Evolutionary conservation across 1,140 invertebrate genomes (phyloP).

Genomic region (Neodiprion lecontei): DNA sequence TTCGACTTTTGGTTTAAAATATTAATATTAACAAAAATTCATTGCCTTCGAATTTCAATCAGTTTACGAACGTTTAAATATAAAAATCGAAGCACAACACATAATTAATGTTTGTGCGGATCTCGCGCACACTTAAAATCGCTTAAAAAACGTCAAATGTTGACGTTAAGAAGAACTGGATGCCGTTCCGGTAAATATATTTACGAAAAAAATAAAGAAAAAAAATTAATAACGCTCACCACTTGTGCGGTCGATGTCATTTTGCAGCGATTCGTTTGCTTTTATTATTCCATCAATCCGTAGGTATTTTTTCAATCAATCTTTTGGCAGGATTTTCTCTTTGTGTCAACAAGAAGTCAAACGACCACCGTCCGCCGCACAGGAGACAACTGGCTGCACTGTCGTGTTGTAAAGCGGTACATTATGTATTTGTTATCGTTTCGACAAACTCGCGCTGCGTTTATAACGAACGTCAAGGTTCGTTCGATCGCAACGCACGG

Average conservation of each 20-base stretch:
- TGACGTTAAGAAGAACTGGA: not conserved
- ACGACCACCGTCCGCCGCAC: not conserved
- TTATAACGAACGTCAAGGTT: too few species aligned
- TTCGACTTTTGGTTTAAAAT: too few species aligned
- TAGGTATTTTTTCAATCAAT: not conserved
- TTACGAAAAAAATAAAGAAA: not conserved
- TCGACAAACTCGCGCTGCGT: not conserved
- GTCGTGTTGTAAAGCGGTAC: not conserved
- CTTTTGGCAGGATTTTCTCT: not conserved
- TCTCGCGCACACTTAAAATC: too few species aligned
- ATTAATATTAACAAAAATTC: too few species aligned
- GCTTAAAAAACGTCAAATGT: not conserved
- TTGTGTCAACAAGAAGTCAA: not conserved
- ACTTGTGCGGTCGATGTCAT: conserved; percentile 4
- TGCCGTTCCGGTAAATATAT: not conserved
- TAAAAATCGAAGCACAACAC: too few species aligned
- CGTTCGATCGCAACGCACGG: too few species aligned
- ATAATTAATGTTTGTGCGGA: too few species aligned
- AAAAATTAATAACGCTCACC: not conserved
- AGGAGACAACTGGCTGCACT: not conserved
- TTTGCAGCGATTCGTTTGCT: not conserved
- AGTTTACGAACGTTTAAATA: too few species aligned
- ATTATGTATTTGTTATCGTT: not conserved
- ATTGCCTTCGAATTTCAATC: too few species aligned
- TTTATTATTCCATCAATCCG: too few species aligned